phyloP scores from a whole-genome alignment of 1,140 invertebrate genomes.

The Camponotus pennsylvanicus region DNA sequence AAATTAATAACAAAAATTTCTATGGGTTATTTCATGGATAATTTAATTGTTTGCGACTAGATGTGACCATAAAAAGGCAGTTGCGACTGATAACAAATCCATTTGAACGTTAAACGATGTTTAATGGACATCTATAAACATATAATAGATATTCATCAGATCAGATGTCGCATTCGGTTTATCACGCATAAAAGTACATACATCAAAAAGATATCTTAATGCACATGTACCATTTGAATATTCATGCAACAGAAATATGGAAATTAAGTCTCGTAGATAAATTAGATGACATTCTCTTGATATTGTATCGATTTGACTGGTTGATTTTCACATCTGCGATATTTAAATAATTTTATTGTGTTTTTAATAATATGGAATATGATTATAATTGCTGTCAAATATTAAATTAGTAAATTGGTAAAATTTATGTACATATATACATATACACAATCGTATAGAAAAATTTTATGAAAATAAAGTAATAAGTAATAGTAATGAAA shows the following conservation, averaged over 20 bases:
- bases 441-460: background rate
- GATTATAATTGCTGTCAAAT: background rate
- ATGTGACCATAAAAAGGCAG: background rate
- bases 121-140: constrained; percentile 23
- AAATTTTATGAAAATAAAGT: background rate
- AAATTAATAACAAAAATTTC: background rate
- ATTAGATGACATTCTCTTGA: constrained; percentile 56
- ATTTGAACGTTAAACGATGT: constrained; percentile 35
- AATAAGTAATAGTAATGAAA: background rate
- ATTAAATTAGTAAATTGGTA: background rate
- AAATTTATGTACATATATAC: background rate
- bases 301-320: constrained; percentile 48
- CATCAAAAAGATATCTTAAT: constrained; percentile 62
- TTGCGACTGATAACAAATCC: constrained; percentile 18
- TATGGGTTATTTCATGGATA: background rate
- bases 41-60: background rate
- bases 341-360: constrained; percentile 57
- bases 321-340: constrained; percentile 26
- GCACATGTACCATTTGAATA: background rate
- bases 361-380: constrained; percentile 32
- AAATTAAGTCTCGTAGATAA: constrained; percentile 50
- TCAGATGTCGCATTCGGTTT: constrained; percentile 26
- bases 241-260: constrained; percentile 17
- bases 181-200: constrained; percentile 46
- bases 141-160: constrained; percentile 41